These are phyloP conservation scores for Crioceris asparagi DNA, from an alignment of 2,888 invertebrate genomes.

Conservation along the genomic window DNA sequence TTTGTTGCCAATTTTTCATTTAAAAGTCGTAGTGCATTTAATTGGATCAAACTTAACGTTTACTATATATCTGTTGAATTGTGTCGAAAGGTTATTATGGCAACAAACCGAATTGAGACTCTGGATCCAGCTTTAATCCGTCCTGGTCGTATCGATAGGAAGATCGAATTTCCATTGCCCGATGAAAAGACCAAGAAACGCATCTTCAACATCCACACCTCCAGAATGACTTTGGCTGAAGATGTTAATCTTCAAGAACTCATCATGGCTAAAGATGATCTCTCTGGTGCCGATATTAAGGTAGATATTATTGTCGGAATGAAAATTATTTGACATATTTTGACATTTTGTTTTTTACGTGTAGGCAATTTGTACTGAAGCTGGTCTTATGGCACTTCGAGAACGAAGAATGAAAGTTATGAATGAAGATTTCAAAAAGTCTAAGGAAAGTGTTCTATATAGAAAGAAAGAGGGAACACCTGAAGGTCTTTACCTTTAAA, in stretches of 20 bases:
- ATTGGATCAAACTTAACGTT: no score
- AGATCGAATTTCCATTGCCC: slow-evolving; percentile 98
- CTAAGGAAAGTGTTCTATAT: slow-evolving; percentile 97
- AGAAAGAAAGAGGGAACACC: slow-evolving; percentile 99
- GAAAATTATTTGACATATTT: not conserved
- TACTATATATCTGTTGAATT: no score
- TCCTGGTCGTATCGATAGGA: slow-evolving; percentile 97
- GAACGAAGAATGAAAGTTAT: slow-evolving; percentile 99
- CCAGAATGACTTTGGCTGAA: slow-evolving; percentile 94
- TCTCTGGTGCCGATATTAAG: slow-evolving; percentile 95
- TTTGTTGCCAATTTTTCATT: no score
- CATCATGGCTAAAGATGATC: slow-evolving; percentile 98
- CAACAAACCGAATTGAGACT: slow-evolving; percentile 96
- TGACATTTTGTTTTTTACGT: slow-evolving; percentile 22
- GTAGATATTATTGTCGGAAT: slow-evolving; percentile 34
- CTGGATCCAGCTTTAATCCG: slow-evolving; percentile 96
- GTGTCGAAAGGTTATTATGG: slow-evolving; percentile 97
- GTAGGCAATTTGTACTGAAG: slow-evolving; percentile 98
- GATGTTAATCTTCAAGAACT: slow-evolving; percentile 94
- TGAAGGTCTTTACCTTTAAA: slow-evolving; percentile 92
- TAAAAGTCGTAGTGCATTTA: no score
- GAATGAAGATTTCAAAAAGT: slow-evolving; percentile 98
- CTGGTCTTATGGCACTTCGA: slow-evolving; percentile 92
- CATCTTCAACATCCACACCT: slow-evolving; percentile 97
- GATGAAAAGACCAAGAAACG: slow-evolving; percentile 97